Base-by-base conservation (phyloP, 2,797 vertebrate genomes). In the Eulemur coronatus region DNA sequence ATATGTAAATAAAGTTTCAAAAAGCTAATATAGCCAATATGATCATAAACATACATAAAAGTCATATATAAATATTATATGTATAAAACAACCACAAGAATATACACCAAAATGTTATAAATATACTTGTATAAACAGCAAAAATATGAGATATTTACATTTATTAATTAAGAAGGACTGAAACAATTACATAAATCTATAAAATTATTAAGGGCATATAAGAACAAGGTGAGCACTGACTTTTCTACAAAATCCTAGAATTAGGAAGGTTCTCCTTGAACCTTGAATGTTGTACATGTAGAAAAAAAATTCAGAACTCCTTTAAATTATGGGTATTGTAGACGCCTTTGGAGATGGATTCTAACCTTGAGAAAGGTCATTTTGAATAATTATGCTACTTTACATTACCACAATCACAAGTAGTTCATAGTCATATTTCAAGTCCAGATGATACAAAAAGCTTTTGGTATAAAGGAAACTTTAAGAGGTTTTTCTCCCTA, bases 381-480 rank as follows among this genome's bases (percentile, higher is more conserved):
- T 88, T 88, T 93, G 38, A 30, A 80, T 85, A 67, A 81, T 80
- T 11, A 70, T 22, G 4, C 26, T 72, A 28, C 24, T 61, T 41
- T 72, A 22, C 15, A 70, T 18, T 48, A 26, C 10, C 46, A 80
- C 13, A 38, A n/a, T 84, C 81, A 90, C 46, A 80, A n/a, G 61
- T 38, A 92, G 35, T 52, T 88, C 14, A 50, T 8, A 85, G 69
- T 61, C 67, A 38, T n/a, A 81, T 76, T 79, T 96, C 43, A 78
- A 72, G 41, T 82, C 20, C 18, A 95, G 30, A 63, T 38, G 2
- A 57, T 82, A 81, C 57, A 61, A 85, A 79, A 94, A 94, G 35
- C 12, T 92, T 89, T 91, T 93, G 82, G 46, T 55, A 89, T 72
- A 75, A 86, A 67, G n/a, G 22, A 30, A 91, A 88, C 20, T 70